A percentile compares a stretch with the other conserved stretches of the same genome.
Conservation (phyloP, 2,888 invertebrate species). For the Agrochola lychnidis region DNA sequence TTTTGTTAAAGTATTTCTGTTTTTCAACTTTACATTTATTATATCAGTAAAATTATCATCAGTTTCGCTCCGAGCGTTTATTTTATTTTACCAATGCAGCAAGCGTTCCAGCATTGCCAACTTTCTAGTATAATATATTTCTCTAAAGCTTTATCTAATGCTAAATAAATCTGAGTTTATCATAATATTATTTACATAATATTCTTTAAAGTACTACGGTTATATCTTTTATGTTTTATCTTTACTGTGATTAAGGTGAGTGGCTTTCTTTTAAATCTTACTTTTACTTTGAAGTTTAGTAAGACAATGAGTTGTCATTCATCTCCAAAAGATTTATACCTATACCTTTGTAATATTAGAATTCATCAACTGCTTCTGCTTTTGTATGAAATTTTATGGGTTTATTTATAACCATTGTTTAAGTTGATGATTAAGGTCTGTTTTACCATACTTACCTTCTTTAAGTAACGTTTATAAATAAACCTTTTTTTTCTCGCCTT, state of each 20-base stretch:
- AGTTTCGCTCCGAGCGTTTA: constrained; percentile 10
- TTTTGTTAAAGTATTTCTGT: neutral
- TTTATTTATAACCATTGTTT: neutral
- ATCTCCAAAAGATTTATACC: neutral
- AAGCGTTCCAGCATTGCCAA: constrained; percentile 47
- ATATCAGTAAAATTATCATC: neutral
- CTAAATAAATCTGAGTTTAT: constrained; percentile 68
- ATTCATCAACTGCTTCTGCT: neutral
- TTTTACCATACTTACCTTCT: no score
- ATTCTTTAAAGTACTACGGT: constrained; percentile 61
- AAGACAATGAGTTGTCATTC: neutral
- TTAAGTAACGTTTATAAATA: no score
- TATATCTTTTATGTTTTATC: constrained; percentile 47
- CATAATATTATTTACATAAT: constrained; percentile 71
- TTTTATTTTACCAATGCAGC: constrained; percentile 18
- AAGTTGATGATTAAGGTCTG: neutral
- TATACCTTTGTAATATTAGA: neutral
- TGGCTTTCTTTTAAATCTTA: neutral
- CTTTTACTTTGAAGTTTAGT: neutral
- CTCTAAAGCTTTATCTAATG: constrained; percentile 69
- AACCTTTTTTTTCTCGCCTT: no score
- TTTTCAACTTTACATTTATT: constrained; percentile 1
- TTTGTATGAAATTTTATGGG: neutral
- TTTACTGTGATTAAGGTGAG: constrained; percentile 49
- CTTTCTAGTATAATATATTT: constrained; percentile 50